Evolutionary conservation across 2,113 vertebrate species (phyloP).

Genomic region (Nicator chloris): DNA sequence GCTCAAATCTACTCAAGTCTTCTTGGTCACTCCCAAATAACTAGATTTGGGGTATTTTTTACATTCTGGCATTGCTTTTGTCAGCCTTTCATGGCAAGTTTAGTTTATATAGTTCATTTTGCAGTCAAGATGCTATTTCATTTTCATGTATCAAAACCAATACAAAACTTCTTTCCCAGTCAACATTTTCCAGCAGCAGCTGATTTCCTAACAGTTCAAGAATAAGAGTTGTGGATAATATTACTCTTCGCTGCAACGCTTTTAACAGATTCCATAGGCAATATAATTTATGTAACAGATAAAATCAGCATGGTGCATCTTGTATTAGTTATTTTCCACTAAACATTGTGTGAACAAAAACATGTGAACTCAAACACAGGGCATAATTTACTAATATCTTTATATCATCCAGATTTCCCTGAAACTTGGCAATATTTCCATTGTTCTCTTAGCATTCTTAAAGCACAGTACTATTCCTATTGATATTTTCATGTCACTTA

Average conservation of each 20-base stretch:
- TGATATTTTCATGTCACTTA: background rate
- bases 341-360: background rate
- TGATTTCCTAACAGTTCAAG: background rate
- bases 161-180: background rate
- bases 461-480: background rate
- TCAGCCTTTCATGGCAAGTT: background rate
- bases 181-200: background rate
- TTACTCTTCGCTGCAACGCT: background rate
- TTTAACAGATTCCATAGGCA: background rate
- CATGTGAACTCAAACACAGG: background rate
- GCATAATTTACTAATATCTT: background rate
- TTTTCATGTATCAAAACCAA: background rate
- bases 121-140: background rate
- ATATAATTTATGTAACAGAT: background rate
- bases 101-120: background rate
- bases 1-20: background rate
- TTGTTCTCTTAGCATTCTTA: background rate
- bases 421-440: background rate
- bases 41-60: background rate
- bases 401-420: background rate
- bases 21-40: background rate
- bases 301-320: background rate
- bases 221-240: background rate
- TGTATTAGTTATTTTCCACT: background rate
- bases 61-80: background rate